phyloP scores from a whole-genome alignment of 2,888 invertebrate species.

The Aphrophora alni region DNA sequence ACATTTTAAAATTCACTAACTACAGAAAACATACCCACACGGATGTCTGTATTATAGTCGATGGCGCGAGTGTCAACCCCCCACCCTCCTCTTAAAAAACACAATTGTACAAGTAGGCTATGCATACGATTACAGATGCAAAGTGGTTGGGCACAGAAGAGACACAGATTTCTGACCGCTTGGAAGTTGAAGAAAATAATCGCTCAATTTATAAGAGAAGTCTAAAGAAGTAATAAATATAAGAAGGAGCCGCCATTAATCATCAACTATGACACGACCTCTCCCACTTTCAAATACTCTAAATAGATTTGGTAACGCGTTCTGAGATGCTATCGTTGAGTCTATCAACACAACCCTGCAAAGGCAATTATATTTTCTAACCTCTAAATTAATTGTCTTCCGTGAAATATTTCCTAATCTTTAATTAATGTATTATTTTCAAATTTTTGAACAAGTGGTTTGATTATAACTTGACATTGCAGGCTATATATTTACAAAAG shows the following conservation, averaged over 20 bases:
- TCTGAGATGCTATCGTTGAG: not conserved
- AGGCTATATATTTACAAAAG: too few relatives aligned
- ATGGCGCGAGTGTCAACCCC: too few relatives aligned
- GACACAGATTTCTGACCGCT: not conserved
- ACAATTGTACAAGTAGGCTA: too few relatives aligned
- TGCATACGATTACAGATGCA: too few relatives aligned
- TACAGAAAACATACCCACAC: too few relatives aligned
- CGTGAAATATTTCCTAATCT: not conserved
- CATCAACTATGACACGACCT: not conserved
- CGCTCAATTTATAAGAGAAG: not conserved
- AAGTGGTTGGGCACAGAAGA: too few relatives aligned
- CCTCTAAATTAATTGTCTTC: not conserved
- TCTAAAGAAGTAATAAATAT: not conserved
- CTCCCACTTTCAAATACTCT: conserved; percentile 4
- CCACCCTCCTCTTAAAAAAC: too few relatives aligned
- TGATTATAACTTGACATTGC: too few relatives aligned
- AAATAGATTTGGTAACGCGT: conserved; percentile 6
- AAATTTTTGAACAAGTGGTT: not conserved
- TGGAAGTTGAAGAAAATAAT: not conserved
- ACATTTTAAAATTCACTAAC: too few relatives aligned
- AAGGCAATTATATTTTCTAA: not conserved
- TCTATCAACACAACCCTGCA: not conserved
- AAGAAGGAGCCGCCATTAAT: not conserved
- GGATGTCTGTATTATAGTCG: too few relatives aligned
- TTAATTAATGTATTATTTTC: not conserved